Evolutionary conservation across 2,113 vertebrate genomes (phyloP).

Genomic region (Scortum barcoo): DNA sequence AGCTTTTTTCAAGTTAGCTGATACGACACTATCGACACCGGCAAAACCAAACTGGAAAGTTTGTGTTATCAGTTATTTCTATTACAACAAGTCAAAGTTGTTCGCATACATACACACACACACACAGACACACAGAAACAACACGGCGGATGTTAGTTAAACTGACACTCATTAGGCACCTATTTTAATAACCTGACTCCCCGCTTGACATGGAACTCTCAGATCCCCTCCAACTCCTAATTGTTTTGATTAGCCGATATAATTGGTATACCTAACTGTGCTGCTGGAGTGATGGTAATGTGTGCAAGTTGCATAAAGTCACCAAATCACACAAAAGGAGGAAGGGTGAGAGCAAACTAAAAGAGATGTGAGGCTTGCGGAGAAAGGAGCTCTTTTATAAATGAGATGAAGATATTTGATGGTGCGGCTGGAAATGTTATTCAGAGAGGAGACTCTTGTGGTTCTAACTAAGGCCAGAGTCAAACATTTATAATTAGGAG

Average conservation of each 20-base stretch:
- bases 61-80: constrained; percentile 18
- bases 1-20: constrained; percentile 30
- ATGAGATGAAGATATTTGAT: constrained; percentile 75
- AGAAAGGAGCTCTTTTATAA: constrained; percentile 50
- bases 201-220: constrained; percentile 71
- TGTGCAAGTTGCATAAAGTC: constrained; percentile 61
- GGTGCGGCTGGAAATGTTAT: constrained; percentile 65
- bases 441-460: constrained; percentile 55
- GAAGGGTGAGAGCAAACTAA: background rate
- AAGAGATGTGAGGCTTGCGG: constrained; percentile 21
- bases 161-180: constrained; percentile 75
- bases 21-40: constrained; percentile 20
- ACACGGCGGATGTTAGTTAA: constrained; percentile 32
- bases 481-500: constrained; percentile 78
- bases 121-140: constrained; percentile 8
- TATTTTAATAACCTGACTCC: constrained; percentile 77
- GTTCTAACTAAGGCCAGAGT: constrained; percentile 65
- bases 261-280: constrained; percentile 75
- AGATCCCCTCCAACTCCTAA: constrained; percentile 73
- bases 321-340: constrained; percentile 48
- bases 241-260: constrained; percentile 82
- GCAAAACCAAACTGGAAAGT: constrained; percentile 27
- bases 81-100: constrained; percentile 1
- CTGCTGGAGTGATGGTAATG: constrained; percentile 61
- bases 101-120: constrained; percentile 6